Conservation (phyloP, 2,797 vertebrate genomes). For the Cephalopachus bancanus region DNA sequence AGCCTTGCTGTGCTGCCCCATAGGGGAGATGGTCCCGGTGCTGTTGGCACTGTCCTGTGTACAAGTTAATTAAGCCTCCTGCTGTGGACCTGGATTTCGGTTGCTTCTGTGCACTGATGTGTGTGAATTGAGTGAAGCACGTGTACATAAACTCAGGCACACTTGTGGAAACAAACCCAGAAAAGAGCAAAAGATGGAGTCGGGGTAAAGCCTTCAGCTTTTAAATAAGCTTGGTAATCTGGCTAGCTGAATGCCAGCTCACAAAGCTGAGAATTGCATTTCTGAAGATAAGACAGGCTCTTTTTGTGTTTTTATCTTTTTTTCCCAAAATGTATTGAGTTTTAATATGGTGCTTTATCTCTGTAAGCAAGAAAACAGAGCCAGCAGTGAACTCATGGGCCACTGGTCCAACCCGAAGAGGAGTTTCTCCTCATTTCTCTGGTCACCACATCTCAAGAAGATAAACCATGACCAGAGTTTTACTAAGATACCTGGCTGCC, state of each 20-base stretch:
- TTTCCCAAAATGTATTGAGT: slow-evolving; percentile 72
- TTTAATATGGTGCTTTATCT: slow-evolving; percentile 80
- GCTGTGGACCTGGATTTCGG: slow-evolving; percentile 78
- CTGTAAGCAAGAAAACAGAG: slow-evolving; percentile 74
- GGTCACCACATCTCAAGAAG: slow-evolving; percentile 56
- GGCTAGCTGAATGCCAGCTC: slow-evolving; percentile 70
- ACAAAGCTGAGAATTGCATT: slow-evolving; percentile 82
- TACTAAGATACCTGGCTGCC: not conserved
- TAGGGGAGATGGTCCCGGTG: slow-evolving; percentile 65
- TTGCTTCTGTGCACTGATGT: slow-evolving; percentile 83
- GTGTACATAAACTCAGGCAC: slow-evolving; percentile 63
- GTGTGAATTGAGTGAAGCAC: slow-evolving; percentile 82
- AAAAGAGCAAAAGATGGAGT: slow-evolving; percentile 75
- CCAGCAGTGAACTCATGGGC: slow-evolving; percentile 25
- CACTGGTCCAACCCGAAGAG: slow-evolving; percentile 25
- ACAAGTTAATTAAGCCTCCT: slow-evolving; percentile 85
- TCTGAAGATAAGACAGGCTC: slow-evolving; percentile 80
- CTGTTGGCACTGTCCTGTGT: slow-evolving; percentile 72
- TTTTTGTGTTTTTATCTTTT: slow-evolving; percentile 78
- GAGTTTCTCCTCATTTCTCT: slow-evolving; percentile 54
- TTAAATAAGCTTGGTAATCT: slow-evolving; percentile 80
- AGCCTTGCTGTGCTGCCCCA: slow-evolving; percentile 56
- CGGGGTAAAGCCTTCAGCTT: slow-evolving; percentile 78
- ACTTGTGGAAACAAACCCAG: slow-evolving; percentile 65
- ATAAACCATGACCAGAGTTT: not conserved